A percentile compares a stretch with the other conserved stretches of the same genome.
These are phyloP conservation scores for Leptinotarsa tumamoca DNA, from an alignment of 2,888 invertebrate genomes.

Conservation along the genomic window DNA sequence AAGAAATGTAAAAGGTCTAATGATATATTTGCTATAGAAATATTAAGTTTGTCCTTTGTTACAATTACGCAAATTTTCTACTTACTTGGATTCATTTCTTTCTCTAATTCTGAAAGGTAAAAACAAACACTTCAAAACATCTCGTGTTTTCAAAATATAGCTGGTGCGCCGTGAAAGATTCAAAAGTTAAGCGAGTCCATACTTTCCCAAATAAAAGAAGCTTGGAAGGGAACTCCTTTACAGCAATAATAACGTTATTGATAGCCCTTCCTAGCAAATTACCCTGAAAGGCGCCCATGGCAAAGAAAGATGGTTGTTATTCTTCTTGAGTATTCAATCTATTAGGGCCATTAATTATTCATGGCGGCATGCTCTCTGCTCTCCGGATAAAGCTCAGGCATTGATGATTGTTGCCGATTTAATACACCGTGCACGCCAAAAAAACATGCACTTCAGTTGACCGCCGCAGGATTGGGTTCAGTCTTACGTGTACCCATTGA, in stretches of 20 bases:
- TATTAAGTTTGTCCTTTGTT: too few species aligned
- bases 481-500: background rate
- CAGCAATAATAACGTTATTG: conserved; percentile 9
- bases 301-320: conserved; percentile 50
- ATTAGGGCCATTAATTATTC: conserved; percentile 63
- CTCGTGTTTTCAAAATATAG: too few species aligned
- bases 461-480: background rate
- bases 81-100: too few species aligned
- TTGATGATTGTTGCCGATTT: conserved; percentile 21
- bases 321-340: conserved; percentile 56
- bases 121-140: too few species aligned
- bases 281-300: conserved; percentile 7
- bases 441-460: conserved; percentile 9
- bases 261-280: conserved; percentile 1
- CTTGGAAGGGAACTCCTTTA: background rate
- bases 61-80: too few species aligned
- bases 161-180: too few species aligned
- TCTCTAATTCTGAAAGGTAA: too few species aligned
- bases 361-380: conserved; percentile 25
- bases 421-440: conserved; percentile 19
- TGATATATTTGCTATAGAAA: too few species aligned
- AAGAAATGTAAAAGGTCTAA: too few species aligned
- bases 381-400: conserved; percentile 15
- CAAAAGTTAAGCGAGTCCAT: too few species aligned
- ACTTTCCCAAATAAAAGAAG: background rate